Conservation (phyloP, 2,888 invertebrate species). For the Nemurella pictetii region DNA sequence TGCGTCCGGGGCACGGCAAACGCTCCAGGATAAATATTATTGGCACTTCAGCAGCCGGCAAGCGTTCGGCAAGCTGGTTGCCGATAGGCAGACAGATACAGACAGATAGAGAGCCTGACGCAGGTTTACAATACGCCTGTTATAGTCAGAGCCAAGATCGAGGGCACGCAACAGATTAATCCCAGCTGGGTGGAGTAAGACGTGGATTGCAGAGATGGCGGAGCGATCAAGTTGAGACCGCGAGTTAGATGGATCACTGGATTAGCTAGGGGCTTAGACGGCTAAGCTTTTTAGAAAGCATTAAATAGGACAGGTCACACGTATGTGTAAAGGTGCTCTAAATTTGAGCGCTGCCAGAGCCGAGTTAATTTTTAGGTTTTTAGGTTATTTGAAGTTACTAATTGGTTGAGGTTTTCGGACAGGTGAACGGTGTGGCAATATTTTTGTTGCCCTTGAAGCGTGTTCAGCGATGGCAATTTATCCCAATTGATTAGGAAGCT, state of each 20-base stretch:
- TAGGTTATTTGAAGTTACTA: neutral
- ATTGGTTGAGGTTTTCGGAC: neutral
- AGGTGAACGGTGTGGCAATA: neutral
- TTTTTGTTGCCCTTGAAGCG: too few relatives aligned
- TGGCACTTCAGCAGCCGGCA: neutral
- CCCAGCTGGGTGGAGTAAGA: neutral
- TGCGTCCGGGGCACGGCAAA: too few relatives aligned
- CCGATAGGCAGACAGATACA: too few relatives aligned
- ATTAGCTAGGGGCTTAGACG: neutral
- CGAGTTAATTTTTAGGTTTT: neutral
- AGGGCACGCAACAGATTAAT: neutral
- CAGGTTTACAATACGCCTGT: neutral
- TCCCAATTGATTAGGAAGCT: too few relatives aligned
- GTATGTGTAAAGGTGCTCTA: neutral
- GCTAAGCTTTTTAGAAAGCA: neutral
- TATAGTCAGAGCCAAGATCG: constrained; percentile 12
- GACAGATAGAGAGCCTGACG: neutral
- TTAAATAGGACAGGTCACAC: neutral
- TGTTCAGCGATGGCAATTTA: too few relatives aligned
- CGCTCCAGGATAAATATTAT: neutral
- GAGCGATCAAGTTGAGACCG: neutral
- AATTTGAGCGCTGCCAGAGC: neutral
- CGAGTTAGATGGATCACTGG: neutral
- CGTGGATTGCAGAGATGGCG: neutral
- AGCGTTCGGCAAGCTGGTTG: neutral